A percentile compares a stretch with the other conserved stretches of the same genome.
Evolutionary conservation across 2,888 invertebrate species (phyloP).

Genomic region (Cephus rjabovi): DNA sequence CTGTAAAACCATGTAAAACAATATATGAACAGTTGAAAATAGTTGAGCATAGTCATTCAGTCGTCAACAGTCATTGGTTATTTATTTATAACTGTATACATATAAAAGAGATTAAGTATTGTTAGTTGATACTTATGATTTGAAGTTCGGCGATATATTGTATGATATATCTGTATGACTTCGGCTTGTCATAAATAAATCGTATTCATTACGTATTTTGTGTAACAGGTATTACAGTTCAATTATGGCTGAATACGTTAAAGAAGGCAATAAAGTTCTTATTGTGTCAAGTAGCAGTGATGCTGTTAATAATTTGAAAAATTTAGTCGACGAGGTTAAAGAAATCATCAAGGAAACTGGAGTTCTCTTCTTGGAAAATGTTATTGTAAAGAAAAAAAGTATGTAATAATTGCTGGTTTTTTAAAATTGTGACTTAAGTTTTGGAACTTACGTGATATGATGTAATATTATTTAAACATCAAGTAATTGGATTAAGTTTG

Average conservation of each 20-base stretch:
- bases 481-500: background rate
- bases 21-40: background rate
- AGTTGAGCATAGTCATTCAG: background rate
- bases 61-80: background rate
- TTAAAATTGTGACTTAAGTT: background rate
- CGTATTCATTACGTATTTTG: background rate
- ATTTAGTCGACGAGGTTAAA: slow-evolving; percentile 69
- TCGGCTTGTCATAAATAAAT: background rate
- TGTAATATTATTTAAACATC: background rate
- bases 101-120: background rate
- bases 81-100: background rate
- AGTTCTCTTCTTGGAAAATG: slow-evolving; percentile 72
- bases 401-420: slow-evolving; percentile 24
- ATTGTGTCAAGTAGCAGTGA: slow-evolving; percentile 71
- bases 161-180: background rate
- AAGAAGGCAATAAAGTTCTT: slow-evolving; percentile 68
- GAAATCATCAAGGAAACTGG: slow-evolving; percentile 65
- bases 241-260: slow-evolving; percentile 48
- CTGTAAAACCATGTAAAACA: background rate
- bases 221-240: background rate
- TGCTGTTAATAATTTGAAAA: slow-evolving; percentile 67
- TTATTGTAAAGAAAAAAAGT: slow-evolving; percentile 73
- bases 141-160: background rate
- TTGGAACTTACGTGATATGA: background rate
- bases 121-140: background rate